Conservation (phyloP, 2,888 invertebrate genomes). For the Psylliodes chrysocephalus region DNA sequence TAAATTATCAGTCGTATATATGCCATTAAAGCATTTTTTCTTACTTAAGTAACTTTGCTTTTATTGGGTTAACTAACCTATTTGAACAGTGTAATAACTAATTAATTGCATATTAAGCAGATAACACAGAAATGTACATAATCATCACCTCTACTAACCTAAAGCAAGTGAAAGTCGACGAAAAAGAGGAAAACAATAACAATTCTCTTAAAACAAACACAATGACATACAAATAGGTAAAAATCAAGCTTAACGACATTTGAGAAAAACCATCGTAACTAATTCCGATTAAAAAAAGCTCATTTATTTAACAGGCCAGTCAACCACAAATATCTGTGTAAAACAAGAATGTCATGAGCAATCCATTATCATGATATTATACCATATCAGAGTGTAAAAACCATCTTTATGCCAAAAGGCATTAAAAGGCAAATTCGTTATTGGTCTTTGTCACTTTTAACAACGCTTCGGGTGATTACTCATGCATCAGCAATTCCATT, state of each 20-base stretch:
- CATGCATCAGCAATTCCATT: constrained; percentile 8
- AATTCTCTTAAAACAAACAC: constrained; percentile 3
- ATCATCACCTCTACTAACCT: no score
- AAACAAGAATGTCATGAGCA: constrained; percentile 13
- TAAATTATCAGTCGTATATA: no score
- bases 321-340: constrained; percentile 9
- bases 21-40: no score
- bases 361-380: constrained; percentile 4
- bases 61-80: no score
- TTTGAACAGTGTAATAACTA: no score
- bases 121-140: no score
- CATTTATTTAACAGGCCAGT: constrained; percentile 15
- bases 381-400: constrained; percentile 11
- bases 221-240: constrained; percentile 1
- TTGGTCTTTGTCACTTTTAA: background rate
- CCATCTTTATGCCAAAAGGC: constrained; percentile 9
- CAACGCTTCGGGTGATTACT: constrained; percentile 1
- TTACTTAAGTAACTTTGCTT: no score
- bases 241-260: constrained; percentile 1
- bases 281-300: background rate
- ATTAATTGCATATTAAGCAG: no score
- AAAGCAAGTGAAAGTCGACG: background rate
- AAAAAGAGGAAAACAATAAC: background rate
- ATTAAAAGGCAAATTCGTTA: background rate
- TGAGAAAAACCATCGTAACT: constrained; percentile 2